Conservation (phyloP, 2,113 vertebrate genomes). For the Romanogobio albipinnatus region DNA sequence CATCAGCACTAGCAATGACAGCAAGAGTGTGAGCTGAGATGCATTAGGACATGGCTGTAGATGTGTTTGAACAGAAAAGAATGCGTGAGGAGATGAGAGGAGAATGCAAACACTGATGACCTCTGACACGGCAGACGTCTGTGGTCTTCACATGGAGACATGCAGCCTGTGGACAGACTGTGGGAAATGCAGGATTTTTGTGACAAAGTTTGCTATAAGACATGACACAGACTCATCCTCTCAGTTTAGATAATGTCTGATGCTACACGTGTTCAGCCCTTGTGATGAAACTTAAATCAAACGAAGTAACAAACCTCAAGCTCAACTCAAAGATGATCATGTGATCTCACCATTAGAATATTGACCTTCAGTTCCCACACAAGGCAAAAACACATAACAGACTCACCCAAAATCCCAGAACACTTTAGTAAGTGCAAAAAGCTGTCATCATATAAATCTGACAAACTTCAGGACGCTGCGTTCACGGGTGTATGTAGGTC, state of each 20-base stretch:
- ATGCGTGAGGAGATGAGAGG: slow-evolving; percentile 62
- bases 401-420: slow-evolving; percentile 36
- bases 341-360: slow-evolving; percentile 25
- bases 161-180: slow-evolving; percentile 50
- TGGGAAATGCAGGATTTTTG: slow-evolving; percentile 58
- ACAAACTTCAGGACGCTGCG: slow-evolving; percentile 62
- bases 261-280: slow-evolving; percentile 3
- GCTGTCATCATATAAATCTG: slow-evolving; percentile 71
- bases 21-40: slow-evolving; percentile 8
- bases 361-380: neutral
- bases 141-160: slow-evolving; percentile 61
- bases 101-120: slow-evolving; percentile 73
- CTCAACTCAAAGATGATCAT: slow-evolving; percentile 16
- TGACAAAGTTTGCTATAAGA: slow-evolving; percentile 22
- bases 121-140: slow-evolving; percentile 69
- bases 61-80: slow-evolving; percentile 30
- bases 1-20: slow-evolving; percentile 36
- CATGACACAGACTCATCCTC: slow-evolving; percentile 20
- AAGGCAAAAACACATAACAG: slow-evolving; percentile 46
- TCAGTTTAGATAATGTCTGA: slow-evolving; percentile 33
- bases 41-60: neutral
- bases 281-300: slow-evolving; percentile 10
- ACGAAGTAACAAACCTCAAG: neutral
- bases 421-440: slow-evolving; percentile 28
- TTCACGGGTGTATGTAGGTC: slow-evolving; percentile 37